A percentile compares a stretch with the other conserved stretches of the same genome.
Conservation (phyloP, 2,888 invertebrate species). For the Clanis bilineata region DNA sequence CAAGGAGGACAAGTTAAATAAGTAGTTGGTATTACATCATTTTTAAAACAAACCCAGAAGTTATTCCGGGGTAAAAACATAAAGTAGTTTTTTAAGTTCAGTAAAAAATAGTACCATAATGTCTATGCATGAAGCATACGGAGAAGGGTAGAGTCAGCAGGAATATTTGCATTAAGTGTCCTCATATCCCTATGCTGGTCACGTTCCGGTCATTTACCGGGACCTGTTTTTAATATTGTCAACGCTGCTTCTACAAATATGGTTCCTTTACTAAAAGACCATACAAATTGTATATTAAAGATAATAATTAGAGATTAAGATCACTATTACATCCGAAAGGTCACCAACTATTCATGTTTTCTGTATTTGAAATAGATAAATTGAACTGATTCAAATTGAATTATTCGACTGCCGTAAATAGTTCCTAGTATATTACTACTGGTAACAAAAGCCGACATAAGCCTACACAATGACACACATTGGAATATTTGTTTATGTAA, state of each 20-base stretch:
- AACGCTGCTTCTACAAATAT: not conserved
- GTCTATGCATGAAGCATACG: not conserved
- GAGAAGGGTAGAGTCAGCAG: not conserved
- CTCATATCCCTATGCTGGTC: not conserved
- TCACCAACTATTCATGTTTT: too few relatives aligned
- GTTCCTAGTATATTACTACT: not conserved
- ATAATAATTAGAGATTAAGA: too few relatives aligned
- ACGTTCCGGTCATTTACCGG: constrained; percentile 16
- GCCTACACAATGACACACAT: not conserved
- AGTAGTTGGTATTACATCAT: too few relatives aligned
- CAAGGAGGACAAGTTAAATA: too few relatives aligned
- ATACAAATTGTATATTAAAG: not conserved
- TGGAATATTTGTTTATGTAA: not conserved
- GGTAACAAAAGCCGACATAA: not conserved
- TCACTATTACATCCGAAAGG: too few relatives aligned
- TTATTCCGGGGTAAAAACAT: not conserved
- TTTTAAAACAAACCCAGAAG: too few relatives aligned
- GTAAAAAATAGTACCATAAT: not conserved
- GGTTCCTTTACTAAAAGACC: not conserved
- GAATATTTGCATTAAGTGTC: not conserved
- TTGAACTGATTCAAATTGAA: too few relatives aligned
- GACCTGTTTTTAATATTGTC: constrained; percentile 13
- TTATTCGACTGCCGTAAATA: not conserved
- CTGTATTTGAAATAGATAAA: too few relatives aligned
- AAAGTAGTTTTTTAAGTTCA: not conserved